A percentile compares a stretch with the other conserved stretches of the same genome.
Evolutionary conservation across 1,140 invertebrate species (phyloP).

Genomic region (Agrilus planipennis): DNA sequence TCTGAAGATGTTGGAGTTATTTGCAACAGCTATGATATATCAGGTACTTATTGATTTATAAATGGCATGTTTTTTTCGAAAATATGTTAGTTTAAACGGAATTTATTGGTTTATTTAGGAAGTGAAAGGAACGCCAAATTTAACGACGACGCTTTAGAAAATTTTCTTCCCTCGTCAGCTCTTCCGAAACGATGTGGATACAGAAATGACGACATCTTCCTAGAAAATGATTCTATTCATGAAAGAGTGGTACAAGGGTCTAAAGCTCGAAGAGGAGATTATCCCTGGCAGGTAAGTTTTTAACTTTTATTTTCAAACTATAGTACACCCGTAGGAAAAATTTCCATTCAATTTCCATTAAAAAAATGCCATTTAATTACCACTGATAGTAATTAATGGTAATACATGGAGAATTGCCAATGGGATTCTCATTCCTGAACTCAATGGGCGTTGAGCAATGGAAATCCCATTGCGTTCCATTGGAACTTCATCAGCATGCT

Average conservation of each 20-base stretch:
- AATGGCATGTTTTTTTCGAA: background rate
- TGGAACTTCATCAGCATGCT: no score
- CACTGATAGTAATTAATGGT: no score
- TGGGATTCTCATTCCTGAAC: no score
- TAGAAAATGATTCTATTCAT: constrained; percentile 32
- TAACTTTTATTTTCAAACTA: background rate
- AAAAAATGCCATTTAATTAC: no score
- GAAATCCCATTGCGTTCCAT: no score
- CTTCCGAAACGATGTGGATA: constrained; percentile 39
- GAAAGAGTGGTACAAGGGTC: constrained; percentile 44
- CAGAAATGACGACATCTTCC: constrained; percentile 37
- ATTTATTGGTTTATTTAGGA: background rate
- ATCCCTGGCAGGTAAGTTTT: constrained; percentile 64
- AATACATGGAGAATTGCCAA: no score
- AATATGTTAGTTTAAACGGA: no score
- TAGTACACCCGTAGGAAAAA: no score
- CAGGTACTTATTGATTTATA: background rate
- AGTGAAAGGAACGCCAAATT: background rate
- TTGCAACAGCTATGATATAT: constrained; percentile 33
- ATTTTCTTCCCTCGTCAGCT: constrained; percentile 19
- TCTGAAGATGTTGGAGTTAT: constrained; percentile 62
- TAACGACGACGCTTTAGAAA: background rate
- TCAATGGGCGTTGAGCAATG: no score
- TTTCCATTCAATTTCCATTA: no score
- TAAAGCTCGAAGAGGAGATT: constrained; percentile 45